These are phyloP conservation scores for Herpailurus yagouaroundi DNA, from an alignment of 2,113 vertebrate species.

Conservation along the genomic window DNA sequence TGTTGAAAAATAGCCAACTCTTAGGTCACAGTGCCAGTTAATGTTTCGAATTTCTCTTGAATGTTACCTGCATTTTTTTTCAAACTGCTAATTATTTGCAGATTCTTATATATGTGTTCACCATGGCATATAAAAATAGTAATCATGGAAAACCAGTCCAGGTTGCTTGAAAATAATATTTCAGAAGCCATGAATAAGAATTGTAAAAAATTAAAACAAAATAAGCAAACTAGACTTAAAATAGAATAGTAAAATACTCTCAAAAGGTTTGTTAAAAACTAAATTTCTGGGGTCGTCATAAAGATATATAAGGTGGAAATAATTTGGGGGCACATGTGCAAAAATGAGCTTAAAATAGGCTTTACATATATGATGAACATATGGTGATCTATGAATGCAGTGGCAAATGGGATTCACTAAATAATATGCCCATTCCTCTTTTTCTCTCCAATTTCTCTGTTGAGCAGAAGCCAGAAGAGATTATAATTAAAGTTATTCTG, in stretches of 20 bases:
- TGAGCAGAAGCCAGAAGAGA: background rate
- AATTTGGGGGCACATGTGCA: background rate
- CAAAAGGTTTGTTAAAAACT: background rate
- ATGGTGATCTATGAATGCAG: background rate
- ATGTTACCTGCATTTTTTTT: background rate
- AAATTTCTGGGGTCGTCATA: background rate
- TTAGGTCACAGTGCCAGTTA: background rate
- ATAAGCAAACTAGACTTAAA: background rate
- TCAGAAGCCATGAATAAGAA: background rate
- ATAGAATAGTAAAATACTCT: background rate
- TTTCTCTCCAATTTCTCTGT: conserved; percentile 54
- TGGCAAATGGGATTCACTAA: background rate
- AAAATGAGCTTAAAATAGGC: conserved; percentile 41
- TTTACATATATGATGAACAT: conserved; percentile 29
- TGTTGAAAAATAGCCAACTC: background rate
- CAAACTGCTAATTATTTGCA: background rate
- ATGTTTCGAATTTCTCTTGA: background rate
- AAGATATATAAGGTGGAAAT: background rate
- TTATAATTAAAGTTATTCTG: background rate
- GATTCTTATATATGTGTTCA: background rate
- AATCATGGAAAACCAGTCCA: background rate
- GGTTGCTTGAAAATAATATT: background rate
- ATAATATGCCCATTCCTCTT: conserved; percentile 7
- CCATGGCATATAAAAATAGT: background rate
- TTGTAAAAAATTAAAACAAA: background rate